Conservation (phyloP, 2,888 invertebrate genomes). For the Merodon equestris region DNA sequence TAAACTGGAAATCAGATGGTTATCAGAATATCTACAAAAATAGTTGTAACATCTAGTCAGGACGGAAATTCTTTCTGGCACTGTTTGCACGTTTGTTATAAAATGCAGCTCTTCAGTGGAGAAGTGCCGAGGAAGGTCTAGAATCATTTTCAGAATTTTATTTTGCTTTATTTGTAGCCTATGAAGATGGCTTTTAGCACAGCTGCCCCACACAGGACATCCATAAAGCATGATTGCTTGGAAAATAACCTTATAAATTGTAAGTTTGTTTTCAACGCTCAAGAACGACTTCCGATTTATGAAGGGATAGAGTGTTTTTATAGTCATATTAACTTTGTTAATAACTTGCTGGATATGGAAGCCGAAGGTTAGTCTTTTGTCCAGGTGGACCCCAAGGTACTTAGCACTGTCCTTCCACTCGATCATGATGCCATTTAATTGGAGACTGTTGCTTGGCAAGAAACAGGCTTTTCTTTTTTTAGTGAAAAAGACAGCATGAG, state of each 20-base stretch:
- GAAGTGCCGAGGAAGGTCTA: constrained; percentile 8
- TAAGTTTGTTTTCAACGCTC: constrained; percentile 12
- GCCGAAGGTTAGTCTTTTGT: constrained; percentile 8
- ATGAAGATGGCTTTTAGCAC: constrained; percentile 1
- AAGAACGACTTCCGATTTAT: constrained; percentile 16
- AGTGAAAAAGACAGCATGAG: constrained; percentile 12
- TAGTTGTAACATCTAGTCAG: too few species aligned
- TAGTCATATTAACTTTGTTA: background rate
- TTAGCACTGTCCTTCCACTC: constrained; percentile 3
- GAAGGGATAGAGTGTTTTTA: constrained; percentile 1
- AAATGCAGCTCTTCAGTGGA: constrained; percentile 3
- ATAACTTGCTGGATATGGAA: background rate
- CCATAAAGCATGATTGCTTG: constrained; percentile 18
- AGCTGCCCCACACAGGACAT: constrained; percentile 7
- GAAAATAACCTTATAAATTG: constrained; percentile 7
- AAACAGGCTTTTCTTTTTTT: constrained; percentile 10
- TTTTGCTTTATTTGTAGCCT: constrained; percentile 18
- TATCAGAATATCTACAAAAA: background rate
- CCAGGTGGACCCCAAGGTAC: constrained; percentile 11
- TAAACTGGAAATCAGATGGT: background rate
- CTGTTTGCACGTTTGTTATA: background rate
- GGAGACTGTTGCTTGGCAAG: background rate
- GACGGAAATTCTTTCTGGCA: too few species aligned
- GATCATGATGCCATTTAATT: background rate
- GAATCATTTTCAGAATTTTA: constrained; percentile 16